A percentile compares a stretch with the other conserved stretches of the same genome.
Conservation (phyloP, 2,797 vertebrate genomes). For the Ptychobarbus kaznakovi region DNA sequence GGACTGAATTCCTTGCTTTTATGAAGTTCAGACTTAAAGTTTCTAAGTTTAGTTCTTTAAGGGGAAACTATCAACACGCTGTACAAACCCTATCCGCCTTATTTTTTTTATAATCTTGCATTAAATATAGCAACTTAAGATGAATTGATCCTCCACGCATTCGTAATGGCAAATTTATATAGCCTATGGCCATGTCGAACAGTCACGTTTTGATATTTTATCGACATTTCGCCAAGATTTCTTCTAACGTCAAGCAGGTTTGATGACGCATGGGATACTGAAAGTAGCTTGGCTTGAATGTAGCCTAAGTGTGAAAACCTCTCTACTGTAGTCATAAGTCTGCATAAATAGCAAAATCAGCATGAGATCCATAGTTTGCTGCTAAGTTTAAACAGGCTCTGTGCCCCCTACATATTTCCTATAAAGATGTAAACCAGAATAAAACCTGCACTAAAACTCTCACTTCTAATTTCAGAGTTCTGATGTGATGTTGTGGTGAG, state of each 20-base stretch:
- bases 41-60: constrained; percentile 10
- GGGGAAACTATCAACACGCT: background rate
- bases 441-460: background rate
- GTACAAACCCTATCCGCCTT: background rate
- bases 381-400: too few species aligned
- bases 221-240: background rate
- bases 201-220: background rate
- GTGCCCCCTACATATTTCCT: too few species aligned
- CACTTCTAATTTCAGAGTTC: too few species aligned
- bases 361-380: too few species aligned
- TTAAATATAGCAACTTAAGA: background rate
- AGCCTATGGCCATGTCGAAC: background rate
- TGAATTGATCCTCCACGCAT: background rate
- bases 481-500: too few species aligned
- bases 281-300: background rate
- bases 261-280: background rate
- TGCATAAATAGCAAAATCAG: background rate
- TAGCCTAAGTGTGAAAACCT: background rate
- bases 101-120: background rate
- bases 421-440: background rate
- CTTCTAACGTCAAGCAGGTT: background rate
- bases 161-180: background rate
- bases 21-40: background rate
- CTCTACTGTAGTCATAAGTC: background rate
- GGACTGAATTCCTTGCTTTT: constrained; percentile 24